These are phyloP conservation scores for Caenorhabditis brenneri DNA, from an alignment of 1,140 invertebrate species.

Conservation along the genomic window DNA sequence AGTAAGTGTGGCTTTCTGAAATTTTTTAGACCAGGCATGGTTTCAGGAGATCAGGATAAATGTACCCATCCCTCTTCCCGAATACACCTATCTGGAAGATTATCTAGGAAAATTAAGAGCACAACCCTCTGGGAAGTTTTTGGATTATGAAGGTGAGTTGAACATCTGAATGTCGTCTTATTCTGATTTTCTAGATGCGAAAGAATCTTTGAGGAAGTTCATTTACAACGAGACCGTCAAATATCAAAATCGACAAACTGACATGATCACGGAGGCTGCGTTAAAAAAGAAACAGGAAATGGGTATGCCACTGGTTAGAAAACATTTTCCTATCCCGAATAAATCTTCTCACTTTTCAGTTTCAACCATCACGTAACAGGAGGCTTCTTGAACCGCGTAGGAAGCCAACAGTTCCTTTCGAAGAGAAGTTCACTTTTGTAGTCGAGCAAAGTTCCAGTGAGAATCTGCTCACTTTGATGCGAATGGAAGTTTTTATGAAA, in stretches of 20 bases:
- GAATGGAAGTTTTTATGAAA: constrained; percentile 15
- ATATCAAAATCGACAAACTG: not conserved
- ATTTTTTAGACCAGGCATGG: not conserved
- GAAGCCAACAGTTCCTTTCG: not conserved
- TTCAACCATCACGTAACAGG: not conserved
- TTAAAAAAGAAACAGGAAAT: not conserved
- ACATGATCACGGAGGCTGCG: not conserved
- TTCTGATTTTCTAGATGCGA: not conserved
- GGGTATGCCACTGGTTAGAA: constrained; percentile 32
- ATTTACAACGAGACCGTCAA: not conserved
- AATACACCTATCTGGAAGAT: constrained; percentile 15
- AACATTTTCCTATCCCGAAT: too few relatives aligned
- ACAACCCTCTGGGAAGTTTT: not conserved
- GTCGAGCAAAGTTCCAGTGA: constrained; percentile 24
- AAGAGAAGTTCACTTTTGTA: not conserved
- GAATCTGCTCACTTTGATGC: not conserved
- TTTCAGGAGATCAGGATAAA: not conserved
- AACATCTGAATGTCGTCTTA: not conserved
- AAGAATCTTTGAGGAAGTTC: not conserved
- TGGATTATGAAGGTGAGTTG: not conserved
- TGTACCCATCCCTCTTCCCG: not conserved
- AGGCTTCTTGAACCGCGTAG: not conserved
- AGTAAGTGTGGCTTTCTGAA: not conserved
- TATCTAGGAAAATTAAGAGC: not conserved
- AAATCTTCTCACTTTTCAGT: too few relatives aligned